phyloP scores from a whole-genome alignment of 2,113 vertebrate genomes.

The Melanotaenia duboulayi region DNA sequence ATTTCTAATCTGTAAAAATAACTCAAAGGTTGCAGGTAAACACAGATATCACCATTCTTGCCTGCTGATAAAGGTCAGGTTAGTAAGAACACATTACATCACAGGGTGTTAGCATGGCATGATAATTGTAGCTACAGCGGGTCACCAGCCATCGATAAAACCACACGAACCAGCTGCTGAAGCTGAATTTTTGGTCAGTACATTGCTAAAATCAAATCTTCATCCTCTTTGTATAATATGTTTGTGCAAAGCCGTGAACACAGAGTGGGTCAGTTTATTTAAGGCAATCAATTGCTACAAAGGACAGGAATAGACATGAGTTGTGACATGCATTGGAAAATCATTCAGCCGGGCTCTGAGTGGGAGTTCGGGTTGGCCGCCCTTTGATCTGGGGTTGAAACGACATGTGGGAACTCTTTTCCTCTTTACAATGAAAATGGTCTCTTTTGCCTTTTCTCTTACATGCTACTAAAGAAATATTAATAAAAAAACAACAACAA shows the following conservation, averaged over 20 bases:
- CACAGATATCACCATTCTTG: no score
- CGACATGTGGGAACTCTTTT: conserved; percentile 1
- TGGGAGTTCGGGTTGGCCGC: neutral
- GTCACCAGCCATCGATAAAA: no score
- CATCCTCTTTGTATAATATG: neutral
- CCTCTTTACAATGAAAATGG: neutral
- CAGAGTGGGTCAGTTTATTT: conserved; percentile 38
- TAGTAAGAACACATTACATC: no score
- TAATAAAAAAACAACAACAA: conserved; percentile 49
- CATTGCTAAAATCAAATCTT: no score
- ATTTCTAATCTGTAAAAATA: no score
- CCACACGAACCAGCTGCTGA: no score
- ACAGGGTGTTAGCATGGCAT: no score
- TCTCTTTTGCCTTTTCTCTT: conserved; percentile 21
- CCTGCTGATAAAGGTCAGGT: no score
- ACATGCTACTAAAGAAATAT: conserved; percentile 56
- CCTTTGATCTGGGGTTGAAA: conserved; percentile 15
- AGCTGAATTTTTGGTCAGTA: no score
- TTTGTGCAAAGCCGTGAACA: neutral
- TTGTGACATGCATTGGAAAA: conserved; percentile 49
- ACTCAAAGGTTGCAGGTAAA: no score
- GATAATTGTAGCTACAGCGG: no score
- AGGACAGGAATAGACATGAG: conserved; percentile 50
- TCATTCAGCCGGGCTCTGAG: conserved; percentile 11
- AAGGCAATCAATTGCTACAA: conserved; percentile 65